phyloP scores from a whole-genome alignment of 2,797 vertebrate genomes.

The Potorous gilbertii region DNA sequence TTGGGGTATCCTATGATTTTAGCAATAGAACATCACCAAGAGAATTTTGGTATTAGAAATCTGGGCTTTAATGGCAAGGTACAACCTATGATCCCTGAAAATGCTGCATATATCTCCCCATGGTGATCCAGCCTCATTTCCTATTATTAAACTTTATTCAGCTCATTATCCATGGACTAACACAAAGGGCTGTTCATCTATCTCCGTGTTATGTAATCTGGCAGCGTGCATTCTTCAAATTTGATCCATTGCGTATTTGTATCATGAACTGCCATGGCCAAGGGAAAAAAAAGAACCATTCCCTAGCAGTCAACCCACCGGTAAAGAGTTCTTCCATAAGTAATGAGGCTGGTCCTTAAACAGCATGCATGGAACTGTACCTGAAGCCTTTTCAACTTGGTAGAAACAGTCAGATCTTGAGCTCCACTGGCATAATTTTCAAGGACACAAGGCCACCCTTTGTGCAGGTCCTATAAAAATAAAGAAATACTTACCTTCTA shows the following conservation, averaged over 20 bases:
- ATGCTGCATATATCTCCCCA: neutral
- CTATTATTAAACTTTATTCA: neutral
- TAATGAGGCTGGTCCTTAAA: neutral
- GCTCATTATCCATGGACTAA: neutral
- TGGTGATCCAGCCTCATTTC: neutral
- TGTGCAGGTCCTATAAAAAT: neutral
- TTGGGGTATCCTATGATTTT: neutral
- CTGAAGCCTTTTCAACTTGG: neutral
- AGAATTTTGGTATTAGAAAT: neutral
- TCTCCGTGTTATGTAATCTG: neutral
- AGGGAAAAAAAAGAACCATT: neutral
- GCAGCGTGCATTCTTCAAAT: neutral
- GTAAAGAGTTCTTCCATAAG: neutral
- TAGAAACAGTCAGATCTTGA: neutral
- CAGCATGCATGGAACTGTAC: neutral
- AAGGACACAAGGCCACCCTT: neutral
- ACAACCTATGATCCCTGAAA: neutral
- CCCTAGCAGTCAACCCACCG: neutral
- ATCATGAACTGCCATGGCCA: neutral
- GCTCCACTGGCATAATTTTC: neutral
- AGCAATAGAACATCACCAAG: neutral
- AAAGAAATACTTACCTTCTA: neutral
- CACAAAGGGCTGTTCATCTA: neutral
- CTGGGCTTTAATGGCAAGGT: neutral
- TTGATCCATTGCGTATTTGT: neutral